A percentile compares a stretch with the other conserved stretches of the same genome.
Evolutionary conservation across 2,888 invertebrate genomes (phyloP).

Genomic region (Halictus quadricinctus): DNA sequence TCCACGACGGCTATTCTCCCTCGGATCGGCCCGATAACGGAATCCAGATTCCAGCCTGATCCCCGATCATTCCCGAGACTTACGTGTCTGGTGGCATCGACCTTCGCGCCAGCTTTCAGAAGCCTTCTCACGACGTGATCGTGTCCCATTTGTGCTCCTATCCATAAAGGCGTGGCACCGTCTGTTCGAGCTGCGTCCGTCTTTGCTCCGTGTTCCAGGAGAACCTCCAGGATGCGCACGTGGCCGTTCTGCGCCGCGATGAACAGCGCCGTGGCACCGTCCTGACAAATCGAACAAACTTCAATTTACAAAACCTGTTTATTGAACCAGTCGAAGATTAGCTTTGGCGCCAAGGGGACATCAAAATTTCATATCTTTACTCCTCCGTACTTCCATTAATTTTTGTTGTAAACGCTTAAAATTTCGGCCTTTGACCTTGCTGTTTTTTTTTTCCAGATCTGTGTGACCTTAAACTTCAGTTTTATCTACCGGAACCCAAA

Average conservation of each 20-base stretch:
- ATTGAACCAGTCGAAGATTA: too few relatives aligned
- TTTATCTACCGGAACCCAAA: not conserved
- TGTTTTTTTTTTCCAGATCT: not conserved
- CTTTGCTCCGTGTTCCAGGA: conserved; percentile 89
- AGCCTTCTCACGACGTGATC: conserved; percentile 90
- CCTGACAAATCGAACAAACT: conserved; percentile 84
- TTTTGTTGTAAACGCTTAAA: not conserved
- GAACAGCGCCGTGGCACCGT: conserved; percentile 95
- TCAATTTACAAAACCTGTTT: not conserved
- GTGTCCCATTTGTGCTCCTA: conserved; percentile 97
- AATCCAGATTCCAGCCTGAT: conserved; percentile 13
- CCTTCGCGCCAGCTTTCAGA: conserved; percentile 90
- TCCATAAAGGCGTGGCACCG: conserved; percentile 96
- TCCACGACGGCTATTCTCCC: not conserved
- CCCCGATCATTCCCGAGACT: conserved; percentile 68
- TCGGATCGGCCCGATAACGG: conserved; percentile 17
- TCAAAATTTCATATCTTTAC: not conserved
- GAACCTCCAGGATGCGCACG: conserved; percentile 88
- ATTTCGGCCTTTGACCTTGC: not conserved
- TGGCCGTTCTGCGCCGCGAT: conserved; percentile 98
- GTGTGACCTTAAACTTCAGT: too few relatives aligned
- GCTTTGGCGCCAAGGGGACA: not conserved
- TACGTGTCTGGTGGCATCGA: conserved; percentile 92
- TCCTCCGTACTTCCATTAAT: not conserved
- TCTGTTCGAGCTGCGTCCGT: conserved; percentile 91